Evolutionary conservation across 2,888 invertebrate genomes (phyloP).

Genomic region (Pardosa pseudoannulata): DNA sequence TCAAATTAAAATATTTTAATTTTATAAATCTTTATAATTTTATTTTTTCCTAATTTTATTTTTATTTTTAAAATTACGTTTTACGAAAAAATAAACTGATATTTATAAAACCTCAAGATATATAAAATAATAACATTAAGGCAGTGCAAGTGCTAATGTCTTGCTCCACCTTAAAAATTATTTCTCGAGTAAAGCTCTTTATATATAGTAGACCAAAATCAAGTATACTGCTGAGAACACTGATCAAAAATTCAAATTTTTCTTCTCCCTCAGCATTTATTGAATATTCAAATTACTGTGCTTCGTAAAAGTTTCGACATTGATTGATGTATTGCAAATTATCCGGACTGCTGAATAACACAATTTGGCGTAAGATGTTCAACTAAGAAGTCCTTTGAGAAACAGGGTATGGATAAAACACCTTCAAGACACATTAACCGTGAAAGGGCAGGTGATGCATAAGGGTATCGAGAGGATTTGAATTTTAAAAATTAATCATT

Average conservation of each 20-base stretch:
- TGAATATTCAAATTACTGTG: slow-evolving; percentile 6
- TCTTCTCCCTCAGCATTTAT: background rate
- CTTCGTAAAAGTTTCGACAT: slow-evolving; percentile 27
- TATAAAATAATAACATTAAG: no score
- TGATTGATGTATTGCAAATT: slow-evolving; percentile 63
- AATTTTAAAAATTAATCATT: slow-evolving; percentile 55
- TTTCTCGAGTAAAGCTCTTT: no score
- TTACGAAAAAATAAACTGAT: no score
- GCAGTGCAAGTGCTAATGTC: no score
- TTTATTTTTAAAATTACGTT: no score
- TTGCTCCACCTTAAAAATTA: no score
- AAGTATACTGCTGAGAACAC: background rate
- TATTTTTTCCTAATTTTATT: no score
- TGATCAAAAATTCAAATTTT: slow-evolving; percentile 11
- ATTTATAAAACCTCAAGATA: no score
- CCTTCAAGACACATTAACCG: background rate
- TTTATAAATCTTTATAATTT: no score
- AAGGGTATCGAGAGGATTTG: background rate
- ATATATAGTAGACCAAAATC: background rate
- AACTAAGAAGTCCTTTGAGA: slow-evolving; percentile 35
- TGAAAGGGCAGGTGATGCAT: background rate
- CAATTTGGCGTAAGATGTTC: slow-evolving; percentile 25
- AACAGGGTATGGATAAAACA: slow-evolving; percentile 45
- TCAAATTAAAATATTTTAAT: no score
- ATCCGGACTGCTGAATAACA: slow-evolving; percentile 45